Evolutionary conservation across 2,113 vertebrate species (phyloP).

Genomic region (Megatriorchis doriae): DNA sequence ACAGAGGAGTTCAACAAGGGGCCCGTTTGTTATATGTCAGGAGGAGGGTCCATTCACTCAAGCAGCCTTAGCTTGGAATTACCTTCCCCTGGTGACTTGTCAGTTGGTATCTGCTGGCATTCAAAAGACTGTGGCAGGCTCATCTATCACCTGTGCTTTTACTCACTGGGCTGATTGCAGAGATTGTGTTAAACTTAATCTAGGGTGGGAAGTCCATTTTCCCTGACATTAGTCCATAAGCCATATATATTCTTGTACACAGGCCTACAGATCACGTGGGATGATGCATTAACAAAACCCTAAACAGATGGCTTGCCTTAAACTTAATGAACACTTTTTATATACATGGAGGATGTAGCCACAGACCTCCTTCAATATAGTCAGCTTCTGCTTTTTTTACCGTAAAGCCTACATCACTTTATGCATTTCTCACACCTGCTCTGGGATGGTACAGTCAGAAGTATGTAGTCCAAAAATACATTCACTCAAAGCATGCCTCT

Average conservation of each 20-base stretch:
- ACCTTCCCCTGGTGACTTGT: neutral
- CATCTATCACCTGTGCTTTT: constrained; percentile 14
- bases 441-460: neutral
- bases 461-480: neutral
- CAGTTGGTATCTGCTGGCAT: neutral
- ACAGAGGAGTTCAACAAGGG: neutral
- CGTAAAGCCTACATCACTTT: neutral
- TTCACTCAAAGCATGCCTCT: neutral
- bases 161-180: constrained; percentile 2
- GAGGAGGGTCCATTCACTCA: neutral
- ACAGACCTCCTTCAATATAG: neutral
- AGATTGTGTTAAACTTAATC: constrained; percentile 45
- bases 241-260: neutral
- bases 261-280: neutral
- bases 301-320: neutral
- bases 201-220: constrained; percentile 24
- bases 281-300: neutral
- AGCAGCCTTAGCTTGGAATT: neutral
- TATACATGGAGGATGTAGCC: neutral
- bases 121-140: neutral
- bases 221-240: constrained; percentile 22
- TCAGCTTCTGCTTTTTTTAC: neutral
- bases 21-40: neutral
- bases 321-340: neutral
- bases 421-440: neutral